These are phyloP conservation scores for Dissostichus mawsoni DNA, from an alignment of 2,113 vertebrate genomes.

Conservation along the genomic window DNA sequence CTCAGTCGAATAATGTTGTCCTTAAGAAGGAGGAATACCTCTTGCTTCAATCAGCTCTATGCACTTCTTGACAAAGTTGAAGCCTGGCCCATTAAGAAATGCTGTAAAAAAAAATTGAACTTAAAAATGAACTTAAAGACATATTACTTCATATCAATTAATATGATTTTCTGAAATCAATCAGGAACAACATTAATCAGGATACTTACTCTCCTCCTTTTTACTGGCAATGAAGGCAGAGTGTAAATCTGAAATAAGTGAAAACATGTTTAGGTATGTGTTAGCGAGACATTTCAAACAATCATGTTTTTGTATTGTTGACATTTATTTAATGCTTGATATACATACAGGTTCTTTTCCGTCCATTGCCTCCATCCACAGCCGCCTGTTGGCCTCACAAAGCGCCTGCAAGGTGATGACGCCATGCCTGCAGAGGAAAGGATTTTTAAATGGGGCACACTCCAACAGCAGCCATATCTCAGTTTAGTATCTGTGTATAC, in stretches of 20 bases:
- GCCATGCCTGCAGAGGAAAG: conserved; percentile 86
- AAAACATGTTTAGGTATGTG: background rate
- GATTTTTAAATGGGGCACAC: background rate
- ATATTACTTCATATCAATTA: background rate
- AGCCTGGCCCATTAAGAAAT: conserved; percentile 95
- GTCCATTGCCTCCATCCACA: conserved; percentile 99
- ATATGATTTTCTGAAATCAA: background rate
- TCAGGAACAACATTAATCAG: background rate
- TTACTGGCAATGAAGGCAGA: conserved; percentile 94
- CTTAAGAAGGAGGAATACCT: conserved; percentile 78
- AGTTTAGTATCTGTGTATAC: background rate
- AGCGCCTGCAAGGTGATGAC: conserved; percentile 96
- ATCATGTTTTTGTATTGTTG: background rate
- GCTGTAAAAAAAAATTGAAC: conserved; percentile 79
- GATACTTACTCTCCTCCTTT: conserved; percentile 97
- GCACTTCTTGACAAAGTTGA: conserved; percentile 95
- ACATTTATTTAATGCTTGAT: background rate
- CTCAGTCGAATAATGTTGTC: background rate
- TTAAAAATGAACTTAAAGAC: background rate
- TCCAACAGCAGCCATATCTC: background rate
- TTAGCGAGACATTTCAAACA: background rate
- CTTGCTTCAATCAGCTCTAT: conserved; percentile 93
- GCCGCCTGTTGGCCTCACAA: conserved; percentile 94
- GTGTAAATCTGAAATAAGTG: conserved; percentile 91
- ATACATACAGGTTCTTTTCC: conserved; percentile 94